A percentile compares a stretch with the other conserved stretches of the same genome.
These are phyloP conservation scores for Lepus townsendii DNA, from an alignment of 2,797 vertebrate genomes.

Conservation along the genomic window DNA sequence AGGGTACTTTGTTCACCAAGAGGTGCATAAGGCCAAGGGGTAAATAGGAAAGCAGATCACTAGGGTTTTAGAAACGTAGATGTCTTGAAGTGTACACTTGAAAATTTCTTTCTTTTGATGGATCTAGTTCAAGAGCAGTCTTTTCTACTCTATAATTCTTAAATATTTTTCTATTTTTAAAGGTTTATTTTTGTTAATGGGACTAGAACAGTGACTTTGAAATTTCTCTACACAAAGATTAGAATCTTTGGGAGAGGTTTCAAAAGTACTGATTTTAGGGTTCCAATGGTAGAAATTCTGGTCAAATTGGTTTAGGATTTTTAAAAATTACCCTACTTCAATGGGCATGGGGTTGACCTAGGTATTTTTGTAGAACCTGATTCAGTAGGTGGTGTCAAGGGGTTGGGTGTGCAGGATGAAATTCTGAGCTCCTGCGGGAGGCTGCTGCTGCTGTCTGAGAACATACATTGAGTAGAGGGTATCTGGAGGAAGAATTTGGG, in stretches of 20 bases:
- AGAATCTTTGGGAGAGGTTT: slow-evolving; percentile 42
- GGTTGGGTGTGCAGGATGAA: neutral
- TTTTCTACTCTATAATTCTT: slow-evolving; percentile 44
- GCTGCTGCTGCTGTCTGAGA: neutral
- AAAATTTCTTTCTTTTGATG: neutral
- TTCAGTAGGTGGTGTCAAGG: neutral
- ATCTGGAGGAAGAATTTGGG: neutral
- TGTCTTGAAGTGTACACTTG: neutral
- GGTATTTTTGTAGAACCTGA: slow-evolving; percentile 1
- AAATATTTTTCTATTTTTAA: slow-evolving; percentile 37
- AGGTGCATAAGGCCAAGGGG: slow-evolving; percentile 80
- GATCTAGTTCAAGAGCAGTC: slow-evolving; percentile 8
- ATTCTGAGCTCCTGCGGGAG: neutral
- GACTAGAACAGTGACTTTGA: slow-evolving; percentile 51
- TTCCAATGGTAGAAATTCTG: slow-evolving; percentile 20
- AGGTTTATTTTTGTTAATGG: slow-evolving; percentile 62
- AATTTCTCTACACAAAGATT: slow-evolving; percentile 23
- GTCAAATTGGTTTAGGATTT: slow-evolving; percentile 40
- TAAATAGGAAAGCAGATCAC: slow-evolving; percentile 25
- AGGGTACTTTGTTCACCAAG: slow-evolving; percentile 82
- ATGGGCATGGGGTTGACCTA: neutral
- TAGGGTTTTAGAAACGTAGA: slow-evolving; percentile 39
- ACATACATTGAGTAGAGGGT: neutral
- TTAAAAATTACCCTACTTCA: neutral
- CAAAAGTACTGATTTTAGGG: slow-evolving; percentile 26